Evolutionary conservation across 2,888 invertebrate genomes (phyloP), one percentile per base, ranked within the genome.

Genomic region (Drosophila picticornis): DNA sequence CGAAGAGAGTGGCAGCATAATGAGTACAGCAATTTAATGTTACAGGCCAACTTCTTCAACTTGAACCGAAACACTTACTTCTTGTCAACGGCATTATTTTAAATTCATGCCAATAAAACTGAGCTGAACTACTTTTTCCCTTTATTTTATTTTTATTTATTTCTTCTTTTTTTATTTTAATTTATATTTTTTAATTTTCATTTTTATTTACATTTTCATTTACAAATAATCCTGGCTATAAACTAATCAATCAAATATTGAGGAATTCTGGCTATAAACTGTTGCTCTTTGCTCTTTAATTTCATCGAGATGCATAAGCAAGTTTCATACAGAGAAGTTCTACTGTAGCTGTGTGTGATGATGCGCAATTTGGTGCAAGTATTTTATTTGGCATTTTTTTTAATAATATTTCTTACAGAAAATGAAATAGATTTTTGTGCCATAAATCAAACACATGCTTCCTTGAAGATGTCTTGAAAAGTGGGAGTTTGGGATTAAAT

Each of bases 391-490:
- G 32, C 40, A n/a, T 57, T 61, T 65, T 55, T 43, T 55, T 43
- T 51, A 50, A 50, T 31, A 43, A 77, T 62, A 50, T 55, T 27
- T 52, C 59, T 67, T 48, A 34, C 27, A 16, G 48, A 70, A 78
- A 72, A 79, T 77, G 52, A 36, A 71, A 81, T 72, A 66, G 72
- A 85, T 61, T 71, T 84, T 84, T 32, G 38, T 40, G 59, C 50
- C 83, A 83, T 85, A 83, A 86, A 85, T 85, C 85, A 85, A 80
- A 83, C 73, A 84, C 82, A 87, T 75, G 60, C 85, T 87, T 89
- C 86, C 86, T 84, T 77, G 77, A 81, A 72, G 80, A 64, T 61
- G 68, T 9, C 56, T 57, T 43, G 29, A 10, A 51, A 38, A 51
- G 52, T 56, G 55, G 50, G 55, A 59, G 70, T 55, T 57, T 69